phyloP scores from a whole-genome alignment of 1,140 invertebrate genomes.

The Cydia splendana region DNA sequence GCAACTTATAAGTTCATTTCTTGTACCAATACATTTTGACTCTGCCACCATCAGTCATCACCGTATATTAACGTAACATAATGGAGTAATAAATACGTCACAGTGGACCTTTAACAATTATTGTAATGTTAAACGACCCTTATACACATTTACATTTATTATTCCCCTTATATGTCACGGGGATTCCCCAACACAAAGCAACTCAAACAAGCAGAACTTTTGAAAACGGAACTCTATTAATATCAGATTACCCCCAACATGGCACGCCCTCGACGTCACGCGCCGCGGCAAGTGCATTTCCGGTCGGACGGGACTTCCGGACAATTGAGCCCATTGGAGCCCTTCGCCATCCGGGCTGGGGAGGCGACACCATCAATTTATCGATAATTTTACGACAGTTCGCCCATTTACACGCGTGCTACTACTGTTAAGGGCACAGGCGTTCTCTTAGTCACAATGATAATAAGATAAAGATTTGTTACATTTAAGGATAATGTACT shows the following conservation, averaged over 20 bases:
- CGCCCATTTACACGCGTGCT: neutral
- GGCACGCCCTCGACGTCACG: neutral
- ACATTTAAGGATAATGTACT: no score
- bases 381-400: slow-evolving; percentile 4
- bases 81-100: no score
- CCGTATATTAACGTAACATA: no score
- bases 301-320: slow-evolving; percentile 18
- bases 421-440: no score
- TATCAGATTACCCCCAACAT: neutral
- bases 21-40: no score
- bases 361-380: neutral
- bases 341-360: slow-evolving; percentile 28
- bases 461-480: no score
- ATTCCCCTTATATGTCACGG: neutral
- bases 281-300: slow-evolving; percentile 22
- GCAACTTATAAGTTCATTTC: no score
- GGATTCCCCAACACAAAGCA: neutral
- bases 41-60: no score
- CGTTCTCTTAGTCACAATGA: no score
- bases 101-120: no score
- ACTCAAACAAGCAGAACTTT: neutral
- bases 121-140: neutral
- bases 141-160: neutral
- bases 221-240: neutral
- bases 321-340: slow-evolving; percentile 26